These are phyloP conservation scores for Typhlomys cinereus DNA, from an alignment of 2,113 vertebrate species.

Conservation along the genomic window DNA sequence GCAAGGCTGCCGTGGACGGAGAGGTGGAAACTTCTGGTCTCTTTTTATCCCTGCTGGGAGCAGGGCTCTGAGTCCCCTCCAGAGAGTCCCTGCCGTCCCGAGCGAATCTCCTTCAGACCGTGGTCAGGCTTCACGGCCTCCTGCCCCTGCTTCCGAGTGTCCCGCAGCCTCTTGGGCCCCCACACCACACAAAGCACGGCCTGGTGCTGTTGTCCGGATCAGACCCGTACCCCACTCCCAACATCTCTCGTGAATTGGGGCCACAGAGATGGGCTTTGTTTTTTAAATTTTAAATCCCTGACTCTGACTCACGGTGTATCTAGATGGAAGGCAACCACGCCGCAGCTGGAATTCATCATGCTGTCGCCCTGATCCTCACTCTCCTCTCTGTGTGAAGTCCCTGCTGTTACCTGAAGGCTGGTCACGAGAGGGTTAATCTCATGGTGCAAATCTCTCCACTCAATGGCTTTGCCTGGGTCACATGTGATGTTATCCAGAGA, in stretches of 20 bases:
- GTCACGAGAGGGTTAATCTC: not conserved
- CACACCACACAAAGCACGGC: too few species aligned
- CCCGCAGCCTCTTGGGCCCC: not conserved
- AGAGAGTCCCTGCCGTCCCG: not conserved
- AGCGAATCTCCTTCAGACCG: accelerated
- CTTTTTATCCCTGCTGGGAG: accelerated
- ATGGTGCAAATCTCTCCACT: not conserved
- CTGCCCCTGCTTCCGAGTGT: not conserved
- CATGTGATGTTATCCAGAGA: accelerated
- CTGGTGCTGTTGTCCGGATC: not conserved
- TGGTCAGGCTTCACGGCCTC: accelerated
- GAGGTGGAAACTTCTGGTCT: accelerated
- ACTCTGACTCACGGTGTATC: not conserved
- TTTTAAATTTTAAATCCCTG: not conserved
- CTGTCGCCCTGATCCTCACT: not conserved
- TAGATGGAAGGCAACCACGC: accelerated
- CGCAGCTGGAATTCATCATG: too few species aligned
- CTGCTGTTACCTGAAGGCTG: not conserved
- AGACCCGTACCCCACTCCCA: not conserved
- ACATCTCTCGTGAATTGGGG: not conserved
- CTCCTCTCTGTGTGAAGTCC: not conserved
- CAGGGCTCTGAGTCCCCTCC: not conserved
- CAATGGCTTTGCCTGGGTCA: accelerated
- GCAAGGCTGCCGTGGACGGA: not conserved
- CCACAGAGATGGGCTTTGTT: not conserved